Percentiles rank a stretch among this genome's conserved stretches.
These are phyloP conservation scores for Phylloscopus trochiloides DNA, from an alignment of 2,113 vertebrate genomes.

Conservation along the genomic window DNA sequence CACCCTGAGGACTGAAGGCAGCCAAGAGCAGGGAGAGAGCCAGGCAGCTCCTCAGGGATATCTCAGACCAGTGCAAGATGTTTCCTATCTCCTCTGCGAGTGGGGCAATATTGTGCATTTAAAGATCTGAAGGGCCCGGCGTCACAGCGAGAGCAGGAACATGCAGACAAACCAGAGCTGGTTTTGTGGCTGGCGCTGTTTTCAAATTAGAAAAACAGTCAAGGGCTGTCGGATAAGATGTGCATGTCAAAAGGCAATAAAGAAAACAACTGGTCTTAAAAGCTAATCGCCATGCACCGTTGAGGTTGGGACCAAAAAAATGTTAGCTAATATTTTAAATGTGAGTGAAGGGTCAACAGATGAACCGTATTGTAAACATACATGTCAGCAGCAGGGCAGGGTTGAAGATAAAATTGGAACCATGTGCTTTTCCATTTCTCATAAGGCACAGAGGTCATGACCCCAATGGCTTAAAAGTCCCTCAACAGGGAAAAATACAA, in stretches of 20 bases:
- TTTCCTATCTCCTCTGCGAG: not conserved
- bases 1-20: not conserved
- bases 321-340: constrained; percentile 66
- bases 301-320: constrained; percentile 60
- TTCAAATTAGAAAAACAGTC: constrained; percentile 31
- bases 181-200: not conserved
- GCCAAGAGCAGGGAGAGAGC: not conserved
- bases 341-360: constrained; percentile 70
- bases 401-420: constrained; percentile 71
- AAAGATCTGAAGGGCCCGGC: not conserved
- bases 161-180: not conserved
- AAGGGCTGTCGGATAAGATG: not conserved
- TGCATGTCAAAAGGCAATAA: constrained; percentile 25
- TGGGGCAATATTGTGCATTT: not conserved
- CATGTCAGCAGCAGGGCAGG: constrained; percentile 68
- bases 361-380: constrained; percentile 70
- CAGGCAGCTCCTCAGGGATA: not conserved
- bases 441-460: constrained; percentile 53
- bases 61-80: not conserved
- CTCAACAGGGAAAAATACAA: constrained; percentile 64
- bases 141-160: not conserved
- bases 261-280: constrained; percentile 57
- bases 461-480: constrained; percentile 54
- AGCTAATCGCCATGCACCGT: constrained; percentile 29
- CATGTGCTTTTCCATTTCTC: constrained; percentile 70